Evolutionary conservation across 2,113 vertebrate genomes (phyloP).

Genomic region (Catharus fuscescens): DNA sequence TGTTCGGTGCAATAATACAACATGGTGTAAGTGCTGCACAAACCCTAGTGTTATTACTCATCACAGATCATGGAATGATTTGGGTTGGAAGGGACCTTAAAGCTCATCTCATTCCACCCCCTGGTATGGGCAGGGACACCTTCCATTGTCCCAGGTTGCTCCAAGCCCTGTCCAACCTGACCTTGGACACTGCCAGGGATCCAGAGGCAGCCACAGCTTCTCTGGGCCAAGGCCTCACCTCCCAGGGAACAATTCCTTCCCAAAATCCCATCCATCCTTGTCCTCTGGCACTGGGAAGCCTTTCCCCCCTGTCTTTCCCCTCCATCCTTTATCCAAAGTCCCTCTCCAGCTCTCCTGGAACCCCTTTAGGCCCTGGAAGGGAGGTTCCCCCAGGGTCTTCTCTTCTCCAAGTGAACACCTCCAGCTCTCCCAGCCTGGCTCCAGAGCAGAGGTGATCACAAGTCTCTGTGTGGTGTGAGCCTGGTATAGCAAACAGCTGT

Average conservation of each 20-base stretch:
- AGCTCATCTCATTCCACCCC: accelerated
- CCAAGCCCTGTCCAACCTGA: accelerated
- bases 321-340: accelerated
- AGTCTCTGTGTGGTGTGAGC: background rate
- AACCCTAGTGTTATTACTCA: background rate
- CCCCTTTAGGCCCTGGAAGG: background rate
- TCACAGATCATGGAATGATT: background rate
- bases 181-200: background rate
- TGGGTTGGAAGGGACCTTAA: background rate
- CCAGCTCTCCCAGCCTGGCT: background rate
- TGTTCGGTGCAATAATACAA: background rate
- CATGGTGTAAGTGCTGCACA: background rate
- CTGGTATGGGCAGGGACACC: background rate
- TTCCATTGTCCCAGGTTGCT: accelerated
- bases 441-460: background rate
- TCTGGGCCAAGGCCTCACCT: background rate
- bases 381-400: accelerated
- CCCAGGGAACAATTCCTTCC: background rate
- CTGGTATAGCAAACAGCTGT: background rate
- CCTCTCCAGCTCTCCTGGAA: background rate
- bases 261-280: accelerated
- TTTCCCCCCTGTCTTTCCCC: accelerated
- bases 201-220: background rate
- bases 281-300: background rate
- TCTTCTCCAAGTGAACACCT: background rate